Percentiles rank a stretch among this genome's conserved stretches.
phyloP scores from a whole-genome alignment of 2,797 vertebrate species.

The Gymnothorax reevesii region DNA sequence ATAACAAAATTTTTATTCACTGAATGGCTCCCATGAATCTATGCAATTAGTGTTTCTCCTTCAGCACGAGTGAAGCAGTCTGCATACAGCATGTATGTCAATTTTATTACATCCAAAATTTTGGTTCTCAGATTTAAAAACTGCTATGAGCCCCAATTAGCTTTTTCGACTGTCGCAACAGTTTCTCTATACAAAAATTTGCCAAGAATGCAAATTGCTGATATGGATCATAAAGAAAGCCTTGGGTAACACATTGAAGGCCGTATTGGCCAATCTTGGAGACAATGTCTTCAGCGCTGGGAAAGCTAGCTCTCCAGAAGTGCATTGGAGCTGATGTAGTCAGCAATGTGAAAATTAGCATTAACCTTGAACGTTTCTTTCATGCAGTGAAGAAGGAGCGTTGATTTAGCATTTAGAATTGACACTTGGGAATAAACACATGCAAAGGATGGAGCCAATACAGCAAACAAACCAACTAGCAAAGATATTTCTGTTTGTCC shows the following conservation, averaged over 20 bases:
- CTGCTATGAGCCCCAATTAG: constrained; percentile 8
- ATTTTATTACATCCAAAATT: neutral
- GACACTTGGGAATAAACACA: neutral
- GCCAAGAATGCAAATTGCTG: neutral
- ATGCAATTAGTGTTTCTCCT: neutral
- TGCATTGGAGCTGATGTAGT: constrained; percentile 52
- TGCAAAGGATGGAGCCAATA: neutral
- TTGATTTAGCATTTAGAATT: neutral
- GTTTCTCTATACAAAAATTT: neutral
- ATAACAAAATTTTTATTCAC: neutral
- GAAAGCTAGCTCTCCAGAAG: constrained; percentile 38
- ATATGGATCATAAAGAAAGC: constrained; percentile 21
- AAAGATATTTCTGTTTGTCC: neutral
- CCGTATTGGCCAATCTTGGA: constrained; percentile 37
- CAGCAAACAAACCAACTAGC: neutral
- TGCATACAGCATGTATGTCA: neutral
- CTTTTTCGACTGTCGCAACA: constrained; percentile 17
- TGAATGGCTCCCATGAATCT: neutral
- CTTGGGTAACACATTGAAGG: constrained; percentile 26
- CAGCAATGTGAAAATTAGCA: constrained; percentile 42
- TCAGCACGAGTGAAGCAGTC: neutral
- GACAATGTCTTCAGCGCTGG: constrained; percentile 48
- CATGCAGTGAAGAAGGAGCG: neutral
- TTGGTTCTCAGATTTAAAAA: neutral
- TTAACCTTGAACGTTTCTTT: neutral